A percentile compares a stretch with the other conserved stretches of the same genome.
Evolutionary conservation across 1,140 invertebrate genomes (phyloP).

Genomic region (Listronotus oregonensis): DNA sequence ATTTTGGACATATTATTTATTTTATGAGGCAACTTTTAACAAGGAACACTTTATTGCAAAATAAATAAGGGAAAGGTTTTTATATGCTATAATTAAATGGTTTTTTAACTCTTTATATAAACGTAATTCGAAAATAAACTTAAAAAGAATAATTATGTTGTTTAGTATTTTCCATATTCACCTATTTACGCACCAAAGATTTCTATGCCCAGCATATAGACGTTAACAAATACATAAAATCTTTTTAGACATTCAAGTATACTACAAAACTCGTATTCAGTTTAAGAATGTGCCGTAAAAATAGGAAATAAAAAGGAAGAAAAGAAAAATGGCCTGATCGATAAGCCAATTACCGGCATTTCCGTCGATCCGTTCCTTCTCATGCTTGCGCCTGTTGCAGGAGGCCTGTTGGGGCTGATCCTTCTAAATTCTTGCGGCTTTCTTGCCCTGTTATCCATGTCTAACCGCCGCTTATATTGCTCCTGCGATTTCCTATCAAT

Average conservation of each 20-base stretch:
- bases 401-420: slow-evolving; percentile 46
- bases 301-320: neutral
- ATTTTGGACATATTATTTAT: too few species aligned
- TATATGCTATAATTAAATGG: too few species aligned
- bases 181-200: too few species aligned
- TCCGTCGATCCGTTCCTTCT: slow-evolving; percentile 33
- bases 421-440: slow-evolving; percentile 53
- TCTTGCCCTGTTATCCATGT: slow-evolving; percentile 49
- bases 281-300: neutral
- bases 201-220: too few species aligned
- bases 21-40: too few species aligned
- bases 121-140: too few species aligned
- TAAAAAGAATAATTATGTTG: too few species aligned
- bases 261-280: neutral
- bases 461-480: slow-evolving; percentile 48
- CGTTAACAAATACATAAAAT: too few species aligned
- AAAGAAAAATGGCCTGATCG: neutral
- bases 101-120: too few species aligned
- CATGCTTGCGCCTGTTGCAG: slow-evolving; percentile 43
- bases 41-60: too few species aligned
- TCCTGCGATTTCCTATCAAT: slow-evolving; percentile 30
- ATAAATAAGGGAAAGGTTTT: too few species aligned
- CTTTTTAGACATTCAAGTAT: neutral
- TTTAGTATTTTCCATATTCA: too few species aligned
- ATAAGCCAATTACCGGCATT: slow-evolving; percentile 29